These are phyloP conservation scores for Smutsia temminckii DNA, from an alignment of 2,797 vertebrate genomes.

Conservation along the genomic window DNA sequence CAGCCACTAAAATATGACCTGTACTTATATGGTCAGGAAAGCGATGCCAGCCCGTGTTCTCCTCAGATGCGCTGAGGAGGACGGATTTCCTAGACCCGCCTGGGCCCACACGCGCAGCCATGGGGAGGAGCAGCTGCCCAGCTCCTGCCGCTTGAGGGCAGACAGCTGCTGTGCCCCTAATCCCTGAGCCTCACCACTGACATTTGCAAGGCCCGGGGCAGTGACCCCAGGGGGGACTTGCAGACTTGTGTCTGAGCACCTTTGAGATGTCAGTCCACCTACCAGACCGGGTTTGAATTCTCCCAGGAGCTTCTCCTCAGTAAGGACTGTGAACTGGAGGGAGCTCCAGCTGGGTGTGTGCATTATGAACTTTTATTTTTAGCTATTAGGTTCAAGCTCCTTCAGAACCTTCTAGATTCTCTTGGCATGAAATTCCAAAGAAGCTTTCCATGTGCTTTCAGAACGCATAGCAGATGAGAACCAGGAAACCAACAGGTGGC, in stretches of 20 bases:
- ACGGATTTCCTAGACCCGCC: not conserved
- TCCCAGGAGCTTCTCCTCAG: not conserved
- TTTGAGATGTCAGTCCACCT: not conserved
- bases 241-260: not conserved
- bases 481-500: conserved; percentile 1
- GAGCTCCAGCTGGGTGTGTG: not conserved
- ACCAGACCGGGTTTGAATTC: not conserved
- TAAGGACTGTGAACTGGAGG: not conserved
- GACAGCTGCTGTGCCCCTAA: not conserved
- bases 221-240: not conserved
- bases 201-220: not conserved
- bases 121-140: not conserved
- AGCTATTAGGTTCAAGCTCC: not conserved
- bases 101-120: accelerated
- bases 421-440: not conserved
- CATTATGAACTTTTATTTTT: not conserved
- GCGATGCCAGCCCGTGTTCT: not conserved
- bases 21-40: not conserved
- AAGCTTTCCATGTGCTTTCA: conserved; percentile 23
- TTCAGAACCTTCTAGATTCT: conserved; percentile 12
- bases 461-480: conserved; percentile 7
- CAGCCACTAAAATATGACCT: not conserved
- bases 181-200: not conserved
- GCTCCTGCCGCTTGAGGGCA: not conserved
- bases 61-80: not conserved